A percentile compares a stretch with the other conserved stretches of the same genome.
Conservation (phyloP, 2,797 vertebrate genomes). For the Protonibea diacanthus region DNA sequence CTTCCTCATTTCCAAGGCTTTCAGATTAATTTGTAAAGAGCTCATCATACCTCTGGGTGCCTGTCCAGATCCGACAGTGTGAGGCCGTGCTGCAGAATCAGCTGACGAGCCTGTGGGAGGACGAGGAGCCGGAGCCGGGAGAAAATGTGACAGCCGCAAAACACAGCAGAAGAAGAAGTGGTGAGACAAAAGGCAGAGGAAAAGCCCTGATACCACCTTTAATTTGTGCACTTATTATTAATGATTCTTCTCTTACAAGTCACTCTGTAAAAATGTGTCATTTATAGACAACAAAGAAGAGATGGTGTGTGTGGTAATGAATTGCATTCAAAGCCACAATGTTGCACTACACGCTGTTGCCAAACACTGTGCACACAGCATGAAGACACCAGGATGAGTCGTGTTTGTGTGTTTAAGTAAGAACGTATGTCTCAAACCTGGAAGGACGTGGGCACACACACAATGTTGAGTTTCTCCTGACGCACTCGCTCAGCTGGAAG, state of each 20-base stretch:
- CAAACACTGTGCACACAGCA: background rate
- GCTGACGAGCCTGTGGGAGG: conserved; percentile 91
- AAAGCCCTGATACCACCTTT: background rate
- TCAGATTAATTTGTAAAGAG: conserved; percentile 11
- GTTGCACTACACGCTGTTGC: background rate
- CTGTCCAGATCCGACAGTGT: conserved; percentile 94
- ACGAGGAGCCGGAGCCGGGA: background rate
- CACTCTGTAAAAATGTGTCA: background rate
- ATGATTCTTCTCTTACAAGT: background rate
- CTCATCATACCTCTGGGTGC: conserved; percentile 91
- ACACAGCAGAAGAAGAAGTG: background rate
- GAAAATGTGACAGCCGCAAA: background rate
- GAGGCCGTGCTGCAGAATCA: conserved; percentile 94
- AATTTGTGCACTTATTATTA: background rate
- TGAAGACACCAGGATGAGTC: background rate
- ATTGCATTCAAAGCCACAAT: conserved; percentile 2
- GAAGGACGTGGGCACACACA: conserved; percentile 97
- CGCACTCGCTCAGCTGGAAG: conserved; percentile 92
- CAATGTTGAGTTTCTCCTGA: conserved; percentile 92
- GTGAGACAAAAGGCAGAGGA: background rate
- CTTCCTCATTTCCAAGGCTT: background rate
- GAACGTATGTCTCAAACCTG: conserved; percentile 81
- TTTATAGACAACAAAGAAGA: background rate
- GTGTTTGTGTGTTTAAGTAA: background rate
- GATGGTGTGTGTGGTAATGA: background rate